Conservation (phyloP, 2,888 invertebrate genomes). For the Adela reaumurella region DNA sequence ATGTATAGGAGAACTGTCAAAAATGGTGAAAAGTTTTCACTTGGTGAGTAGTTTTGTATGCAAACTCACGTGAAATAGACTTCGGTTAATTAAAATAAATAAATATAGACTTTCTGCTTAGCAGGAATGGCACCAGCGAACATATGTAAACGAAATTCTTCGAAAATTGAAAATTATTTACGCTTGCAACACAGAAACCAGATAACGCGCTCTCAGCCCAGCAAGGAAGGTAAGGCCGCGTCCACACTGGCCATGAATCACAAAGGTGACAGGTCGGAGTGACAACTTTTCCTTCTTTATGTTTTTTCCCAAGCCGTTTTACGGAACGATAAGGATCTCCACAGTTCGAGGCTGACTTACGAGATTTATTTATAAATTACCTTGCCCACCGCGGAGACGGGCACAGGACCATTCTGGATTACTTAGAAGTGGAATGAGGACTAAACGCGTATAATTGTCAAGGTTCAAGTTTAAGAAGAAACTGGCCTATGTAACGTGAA, state of each 20-base stretch:
- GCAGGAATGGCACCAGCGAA: too few species aligned
- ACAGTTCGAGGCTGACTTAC: conserved; percentile 56
- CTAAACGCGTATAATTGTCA: neutral
- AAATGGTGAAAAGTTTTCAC: too few species aligned
- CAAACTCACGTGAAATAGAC: too few species aligned
- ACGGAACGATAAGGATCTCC: conserved; percentile 57
- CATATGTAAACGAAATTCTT: too few species aligned
- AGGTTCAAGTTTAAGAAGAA: neutral
- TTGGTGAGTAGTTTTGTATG: too few species aligned
- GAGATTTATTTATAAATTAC: conserved; percentile 53
- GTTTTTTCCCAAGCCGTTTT: conserved; percentile 59
- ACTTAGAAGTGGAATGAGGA: conserved; percentile 1
- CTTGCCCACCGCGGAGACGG: neutral
- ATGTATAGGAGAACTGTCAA: too few species aligned
- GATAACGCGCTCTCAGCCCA: conserved; percentile 21
- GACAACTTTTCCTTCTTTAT: conserved; percentile 55
- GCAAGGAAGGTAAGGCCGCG: conserved; percentile 44
- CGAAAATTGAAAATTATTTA: neutral
- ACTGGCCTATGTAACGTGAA: neutral
- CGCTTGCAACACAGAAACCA: conserved; percentile 29
- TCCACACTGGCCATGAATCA: conserved; percentile 51
- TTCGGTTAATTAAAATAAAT: too few species aligned
- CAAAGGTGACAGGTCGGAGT: conserved; percentile 49
- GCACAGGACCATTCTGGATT: neutral
- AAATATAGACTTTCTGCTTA: too few species aligned